Percentiles rank a stretch among this genome's conserved stretches.
These are phyloP conservation scores for Mimas tiliae DNA, from an alignment of 2,888 invertebrate species.

Conservation along the genomic window DNA sequence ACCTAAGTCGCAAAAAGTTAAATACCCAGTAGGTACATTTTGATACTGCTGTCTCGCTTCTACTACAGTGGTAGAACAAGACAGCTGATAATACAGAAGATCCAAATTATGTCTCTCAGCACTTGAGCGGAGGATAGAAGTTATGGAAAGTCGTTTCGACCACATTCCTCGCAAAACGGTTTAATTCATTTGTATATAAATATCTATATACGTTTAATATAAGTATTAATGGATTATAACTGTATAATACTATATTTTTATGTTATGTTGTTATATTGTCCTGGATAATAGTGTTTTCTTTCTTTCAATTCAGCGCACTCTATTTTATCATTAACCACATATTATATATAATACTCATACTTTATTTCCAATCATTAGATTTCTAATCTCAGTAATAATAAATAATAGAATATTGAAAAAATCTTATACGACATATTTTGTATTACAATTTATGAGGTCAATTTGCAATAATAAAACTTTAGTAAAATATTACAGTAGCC, in stretches of 20 bases:
- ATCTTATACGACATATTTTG: too few relatives aligned
- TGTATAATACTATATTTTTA: neutral
- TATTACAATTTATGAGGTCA: too few relatives aligned
- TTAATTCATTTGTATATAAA: conserved; percentile 45
- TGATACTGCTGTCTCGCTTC: neutral
- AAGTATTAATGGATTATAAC: neutral
- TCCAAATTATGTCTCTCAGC: conserved; percentile 7
- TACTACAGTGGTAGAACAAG: neutral
- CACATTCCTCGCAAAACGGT: conserved; percentile 56
- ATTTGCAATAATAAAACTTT: too few relatives aligned
- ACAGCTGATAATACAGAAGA: conserved; percentile 2
- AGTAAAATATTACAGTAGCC: too few relatives aligned
- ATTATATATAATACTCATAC: too few relatives aligned
- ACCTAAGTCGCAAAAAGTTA: neutral
- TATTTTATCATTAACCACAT: too few relatives aligned
- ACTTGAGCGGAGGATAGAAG: conserved; percentile 16
- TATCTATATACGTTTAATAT: conserved; percentile 29
- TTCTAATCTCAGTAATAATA: too few relatives aligned
- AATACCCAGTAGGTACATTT: neutral
- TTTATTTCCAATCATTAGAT: too few relatives aligned
- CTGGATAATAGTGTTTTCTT: neutral
- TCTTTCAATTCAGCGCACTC: neutral
- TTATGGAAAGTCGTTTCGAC: conserved; percentile 56
- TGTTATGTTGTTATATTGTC: neutral
- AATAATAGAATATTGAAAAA: neutral